Percentiles rank a stretch among this genome's conserved stretches.
Evolutionary conservation across 2,888 invertebrate species (phyloP).

Genomic region (Dryocosmus kuriphilus): DNA sequence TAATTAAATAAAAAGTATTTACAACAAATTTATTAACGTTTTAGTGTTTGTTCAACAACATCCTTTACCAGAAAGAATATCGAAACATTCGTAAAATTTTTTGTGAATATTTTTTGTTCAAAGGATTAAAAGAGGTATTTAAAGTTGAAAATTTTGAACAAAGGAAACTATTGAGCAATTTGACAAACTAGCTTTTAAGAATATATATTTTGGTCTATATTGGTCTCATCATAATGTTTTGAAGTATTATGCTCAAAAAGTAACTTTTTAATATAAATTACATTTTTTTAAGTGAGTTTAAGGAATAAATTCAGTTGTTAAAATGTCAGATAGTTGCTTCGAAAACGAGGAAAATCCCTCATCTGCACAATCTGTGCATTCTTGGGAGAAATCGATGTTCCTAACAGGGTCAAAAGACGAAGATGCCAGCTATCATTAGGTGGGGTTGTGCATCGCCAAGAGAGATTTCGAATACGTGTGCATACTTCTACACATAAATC

Average conservation of each 20-base stretch:
- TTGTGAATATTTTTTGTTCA: too few relatives aligned
- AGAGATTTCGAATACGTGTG: constrained; percentile 40
- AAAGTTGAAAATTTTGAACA: too few relatives aligned
- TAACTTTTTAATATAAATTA: not conserved
- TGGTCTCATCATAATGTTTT: not conserved
- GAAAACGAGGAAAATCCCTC: constrained; percentile 26
- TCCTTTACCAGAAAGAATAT: too few relatives aligned
- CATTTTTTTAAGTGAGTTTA: not conserved
- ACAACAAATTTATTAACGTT: too few relatives aligned
- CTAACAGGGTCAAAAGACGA: constrained; percentile 38
- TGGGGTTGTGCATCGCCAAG: constrained; percentile 33
- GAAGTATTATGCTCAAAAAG: not conserved
- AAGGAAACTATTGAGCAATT: too few relatives aligned
- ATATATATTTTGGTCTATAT: too few relatives aligned
- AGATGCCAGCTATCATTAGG: constrained; percentile 40
- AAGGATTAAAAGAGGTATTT: too few relatives aligned
- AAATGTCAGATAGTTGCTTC: not conserved
- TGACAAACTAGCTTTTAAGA: too few relatives aligned
- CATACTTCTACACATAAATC: constrained; percentile 38
- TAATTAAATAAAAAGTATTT: too few relatives aligned
- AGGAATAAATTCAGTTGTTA: not conserved
- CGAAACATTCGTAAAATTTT: too few relatives aligned
- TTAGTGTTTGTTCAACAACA: too few relatives aligned
- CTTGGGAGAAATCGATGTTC: constrained; percentile 36
- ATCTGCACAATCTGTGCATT: constrained; percentile 33